phyloP scores from a whole-genome alignment of 2,888 invertebrate species.

The Sepioteuthis lessoniana region DNA sequence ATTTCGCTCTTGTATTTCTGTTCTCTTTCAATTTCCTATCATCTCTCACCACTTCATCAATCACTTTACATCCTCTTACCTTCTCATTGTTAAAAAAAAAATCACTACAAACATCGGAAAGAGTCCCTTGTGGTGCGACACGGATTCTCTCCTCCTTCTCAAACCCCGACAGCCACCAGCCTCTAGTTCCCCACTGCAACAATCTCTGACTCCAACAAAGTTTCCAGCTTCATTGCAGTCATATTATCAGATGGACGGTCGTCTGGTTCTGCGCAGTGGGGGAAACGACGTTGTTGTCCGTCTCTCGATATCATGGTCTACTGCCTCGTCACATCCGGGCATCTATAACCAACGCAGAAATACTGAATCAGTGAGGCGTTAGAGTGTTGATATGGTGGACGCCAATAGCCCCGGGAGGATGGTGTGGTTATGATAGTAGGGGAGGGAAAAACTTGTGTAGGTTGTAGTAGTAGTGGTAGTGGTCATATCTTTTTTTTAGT shows the following conservation, averaged over 20 bases:
- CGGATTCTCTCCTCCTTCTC: neutral
- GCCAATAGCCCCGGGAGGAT: neutral
- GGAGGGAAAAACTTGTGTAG: neutral
- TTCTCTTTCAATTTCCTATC: no score
- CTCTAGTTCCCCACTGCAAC: neutral
- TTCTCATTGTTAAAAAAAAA: neutral
- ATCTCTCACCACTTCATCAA: neutral
- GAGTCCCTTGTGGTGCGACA: neutral
- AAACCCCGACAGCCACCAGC: neutral
- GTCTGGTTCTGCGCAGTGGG: neutral
- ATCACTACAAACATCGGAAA: neutral
- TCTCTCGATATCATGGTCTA: neutral
- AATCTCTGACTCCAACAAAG: neutral
- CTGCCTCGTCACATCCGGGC: constrained; percentile 23
- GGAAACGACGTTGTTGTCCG: neutral
- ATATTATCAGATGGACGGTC: constrained; percentile 11
- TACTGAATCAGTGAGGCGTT: neutral
- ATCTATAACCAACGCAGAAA: constrained; percentile 10
- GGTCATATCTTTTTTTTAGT: neutral
- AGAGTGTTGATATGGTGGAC: constrained; percentile 20
- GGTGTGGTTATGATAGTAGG: neutral
- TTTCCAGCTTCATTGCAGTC: neutral
- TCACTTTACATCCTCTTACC: neutral
- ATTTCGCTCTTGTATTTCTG: no score
- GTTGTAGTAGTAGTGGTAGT: neutral